These are phyloP conservation scores for Latrodectus elegans DNA, from an alignment of 2,888 invertebrate species.

Conservation along the genomic window DNA sequence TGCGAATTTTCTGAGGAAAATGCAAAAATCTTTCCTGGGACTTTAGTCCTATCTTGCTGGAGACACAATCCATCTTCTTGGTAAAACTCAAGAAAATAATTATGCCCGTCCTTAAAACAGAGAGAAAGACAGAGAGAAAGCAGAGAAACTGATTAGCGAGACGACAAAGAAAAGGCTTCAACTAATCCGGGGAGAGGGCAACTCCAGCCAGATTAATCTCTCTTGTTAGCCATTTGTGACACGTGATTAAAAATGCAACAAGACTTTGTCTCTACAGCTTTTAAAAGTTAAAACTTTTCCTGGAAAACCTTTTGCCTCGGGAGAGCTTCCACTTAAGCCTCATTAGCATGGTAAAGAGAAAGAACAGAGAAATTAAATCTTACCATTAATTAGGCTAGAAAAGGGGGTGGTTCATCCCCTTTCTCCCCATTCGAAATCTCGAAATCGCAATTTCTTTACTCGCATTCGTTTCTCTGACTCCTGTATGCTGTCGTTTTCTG, in stretches of 20 bases:
- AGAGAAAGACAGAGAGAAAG: neutral
- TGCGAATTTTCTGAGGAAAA: neutral
- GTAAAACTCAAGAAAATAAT: conserved; percentile 65
- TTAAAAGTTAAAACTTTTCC: conserved; percentile 65
- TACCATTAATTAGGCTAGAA: conserved; percentile 57
- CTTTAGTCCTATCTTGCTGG: neutral
- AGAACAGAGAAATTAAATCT: conserved; percentile 65
- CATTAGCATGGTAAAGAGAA: conserved; percentile 55
- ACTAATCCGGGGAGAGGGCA: conserved; percentile 48
- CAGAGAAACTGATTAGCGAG: conserved; percentile 56
- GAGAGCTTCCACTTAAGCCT: conserved; percentile 64
- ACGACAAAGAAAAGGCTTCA: conserved; percentile 45
- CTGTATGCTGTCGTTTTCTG: neutral
- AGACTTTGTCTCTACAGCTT: conserved; percentile 44
- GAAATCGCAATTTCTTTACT: conserved; percentile 51
- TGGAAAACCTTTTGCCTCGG: conserved; percentile 20
- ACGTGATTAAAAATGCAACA: conserved; percentile 68
- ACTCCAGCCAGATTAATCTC: conserved; percentile 63
- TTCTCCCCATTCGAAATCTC: conserved; percentile 45
- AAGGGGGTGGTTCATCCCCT: neutral
- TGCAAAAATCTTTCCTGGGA: neutral
- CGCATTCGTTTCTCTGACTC: neutral
- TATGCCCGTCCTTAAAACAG: conserved; percentile 45
- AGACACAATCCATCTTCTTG: conserved; percentile 3
- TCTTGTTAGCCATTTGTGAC: conserved; percentile 68